A percentile compares a stretch with the other conserved stretches of the same genome.
phyloP scores from a whole-genome alignment of 37 sponge, comb jelly and placozoan species.

The Bolinopsis microptera region DNA sequence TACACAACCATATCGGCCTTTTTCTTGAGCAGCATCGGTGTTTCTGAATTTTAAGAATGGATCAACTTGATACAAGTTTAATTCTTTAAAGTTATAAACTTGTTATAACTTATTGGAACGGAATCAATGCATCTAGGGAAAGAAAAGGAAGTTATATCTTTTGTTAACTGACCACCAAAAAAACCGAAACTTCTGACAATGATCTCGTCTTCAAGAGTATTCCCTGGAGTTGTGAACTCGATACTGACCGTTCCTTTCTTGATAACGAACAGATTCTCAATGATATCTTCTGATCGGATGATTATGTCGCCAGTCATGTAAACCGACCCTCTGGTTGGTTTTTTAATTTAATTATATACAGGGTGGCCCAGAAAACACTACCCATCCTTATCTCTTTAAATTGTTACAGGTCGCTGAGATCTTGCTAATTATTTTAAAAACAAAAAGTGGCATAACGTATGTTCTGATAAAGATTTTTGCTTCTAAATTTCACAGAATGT shows the following conservation, averaged over 20 bases:
- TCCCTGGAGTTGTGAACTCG: constrained; percentile 14
- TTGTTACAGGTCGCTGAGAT: too few species aligned
- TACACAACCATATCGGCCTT: constrained; percentile 59
- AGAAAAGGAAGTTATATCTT: too few species aligned
- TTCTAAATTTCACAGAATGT: too few species aligned
- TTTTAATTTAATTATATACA: neutral
- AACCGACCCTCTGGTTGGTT: constrained; percentile 7
- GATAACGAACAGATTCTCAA: constrained; percentile 49
- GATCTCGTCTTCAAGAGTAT: constrained; percentile 41
- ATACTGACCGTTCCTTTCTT: constrained; percentile 50
- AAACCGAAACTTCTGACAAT: constrained; percentile 39
- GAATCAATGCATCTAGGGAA: too few species aligned
- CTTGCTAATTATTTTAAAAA: too few species aligned
- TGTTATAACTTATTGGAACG: too few species aligned
- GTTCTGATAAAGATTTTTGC: too few species aligned
- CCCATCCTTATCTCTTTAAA: too few species aligned
- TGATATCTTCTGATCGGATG: constrained; percentile 30
- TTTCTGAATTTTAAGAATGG: neutral
- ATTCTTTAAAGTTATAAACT: too few species aligned
- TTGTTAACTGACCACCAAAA: constrained; percentile 19
- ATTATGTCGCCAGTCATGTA: constrained; percentile 57
- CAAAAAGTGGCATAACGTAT: too few species aligned
- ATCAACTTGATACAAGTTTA: too few species aligned
- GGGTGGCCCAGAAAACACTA: neutral
- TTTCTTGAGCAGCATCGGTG: constrained; percentile 13